Conservation (phyloP, 2,797 vertebrate genomes). For the Hippopotamyrus pictus region DNA sequence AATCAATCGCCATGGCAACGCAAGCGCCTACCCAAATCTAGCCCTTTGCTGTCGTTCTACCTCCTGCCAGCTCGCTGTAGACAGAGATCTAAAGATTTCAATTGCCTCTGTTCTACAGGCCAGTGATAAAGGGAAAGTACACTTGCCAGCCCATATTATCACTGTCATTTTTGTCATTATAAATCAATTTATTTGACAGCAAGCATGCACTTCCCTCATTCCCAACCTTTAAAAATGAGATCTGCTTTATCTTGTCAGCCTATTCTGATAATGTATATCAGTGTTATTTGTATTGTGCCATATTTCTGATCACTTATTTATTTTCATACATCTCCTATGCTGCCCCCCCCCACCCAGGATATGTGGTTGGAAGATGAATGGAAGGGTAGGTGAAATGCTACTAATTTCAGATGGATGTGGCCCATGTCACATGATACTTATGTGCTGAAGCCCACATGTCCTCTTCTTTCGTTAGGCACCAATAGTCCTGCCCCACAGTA, state of each 20-base stretch:
- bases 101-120: neutral
- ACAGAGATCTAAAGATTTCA: neutral
- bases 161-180: neutral
- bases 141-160: neutral
- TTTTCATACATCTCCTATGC: neutral
- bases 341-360: neutral
- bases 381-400: neutral
- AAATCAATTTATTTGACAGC: neutral
- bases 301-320: neutral
- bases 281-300: neutral
- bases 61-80: neutral
- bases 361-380: neutral
- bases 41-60: neutral
- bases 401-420: neutral
- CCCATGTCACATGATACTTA: neutral
- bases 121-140: neutral
- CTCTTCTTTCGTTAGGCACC: neutral
- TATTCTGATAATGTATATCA: neutral
- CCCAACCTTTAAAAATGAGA: neutral
- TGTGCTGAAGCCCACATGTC: neutral
- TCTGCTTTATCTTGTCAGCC: neutral
- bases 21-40: neutral
- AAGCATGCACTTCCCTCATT: neutral
- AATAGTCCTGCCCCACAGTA: neutral
- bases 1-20: neutral